Base-by-base conservation (phyloP, 2,113 vertebrate genomes). In the Vulpes vulpes region DNA sequence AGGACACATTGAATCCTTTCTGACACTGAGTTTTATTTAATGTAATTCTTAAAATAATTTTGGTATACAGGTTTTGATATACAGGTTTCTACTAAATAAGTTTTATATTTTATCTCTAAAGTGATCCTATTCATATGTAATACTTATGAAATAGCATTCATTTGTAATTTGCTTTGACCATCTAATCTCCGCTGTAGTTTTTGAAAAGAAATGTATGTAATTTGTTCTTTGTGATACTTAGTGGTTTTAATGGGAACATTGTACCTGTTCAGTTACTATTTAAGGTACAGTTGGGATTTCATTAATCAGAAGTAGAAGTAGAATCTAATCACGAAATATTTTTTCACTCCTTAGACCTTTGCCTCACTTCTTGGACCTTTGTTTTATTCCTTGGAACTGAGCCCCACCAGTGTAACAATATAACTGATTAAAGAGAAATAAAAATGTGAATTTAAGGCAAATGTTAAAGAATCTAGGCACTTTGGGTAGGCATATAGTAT, bases 161-260 rank as follows among this genome's bases (percentile, higher is more conserved):
- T 74, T 88, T 81, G 57, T 38, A 51, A 0, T 60, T 85, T 78
- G 59, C 53, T 84, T 55, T 91, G 55, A 43, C 90, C 43, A 27
- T 79, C 62, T 85, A 71, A 82, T 67, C 20, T 55, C 35, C 38
- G n/a, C 15, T 89, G 11, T 94, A 35, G n/a, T 11, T 80, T 92
- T 89, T 64, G 55, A 69, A 73, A 92, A 57, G 30, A 79, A 85
- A 78, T 82, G 22, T n/a, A 49, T 91, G 2, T 89, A 79, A 80
- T 91, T 89, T 92, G 74, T 91, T 92, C 59, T 65, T 11, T 89
- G 22, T 85, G 53, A 71, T 95, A 15, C 43, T 80, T 80, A 64
- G 27, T 96, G 19, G 67, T 79, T 95, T 65, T 80, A 89, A 57
- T 64, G 71, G 62, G 22, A 62, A 71, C 23, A 53, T 80, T 85